Evolutionary conservation across 2,888 invertebrate species (phyloP), one percentile per base, ranked within the genome.

Genomic region (Neoaliturus tenellus): DNA sequence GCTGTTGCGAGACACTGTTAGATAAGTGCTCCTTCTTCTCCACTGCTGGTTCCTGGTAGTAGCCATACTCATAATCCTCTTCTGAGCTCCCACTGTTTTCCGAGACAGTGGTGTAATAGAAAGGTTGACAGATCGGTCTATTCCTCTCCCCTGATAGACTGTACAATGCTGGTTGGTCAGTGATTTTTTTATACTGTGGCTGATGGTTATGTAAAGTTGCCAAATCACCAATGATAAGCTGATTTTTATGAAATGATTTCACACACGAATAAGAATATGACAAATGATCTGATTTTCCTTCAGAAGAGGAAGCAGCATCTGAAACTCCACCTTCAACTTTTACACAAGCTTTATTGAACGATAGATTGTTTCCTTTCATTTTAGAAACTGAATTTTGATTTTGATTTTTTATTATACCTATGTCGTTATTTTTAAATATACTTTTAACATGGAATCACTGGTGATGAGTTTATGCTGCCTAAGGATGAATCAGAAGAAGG

Each of bases 221-320:
- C 33, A 55, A 55, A 20, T 51, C 35, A 3, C 35, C 35, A 5
- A 78, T 51, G 23, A 78, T 51, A 6, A 14, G 17, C 55, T 78
- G 51, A 33, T 78, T 78, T 55, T 55, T 28, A n/a, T 28, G 28
- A 35, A 78, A 78, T 8, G 78, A 48, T 28, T 78, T 55, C 0
- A 78, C 35, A 55, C 78, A 78, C 17, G 78, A 78, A 17, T 78
- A 78, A 51, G 78, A 78, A 17, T 78, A 78, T 10, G 78, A 78
- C 14, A 78, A 35, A 17, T 78, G 48, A 23, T 78, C 78, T 17
- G 28, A 25, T 44, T 75, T 41, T 2, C 31, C 48, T 44, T 44
- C 48, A 20, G 39, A 35, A 2, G 69, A 69, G 10, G 58, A 58
- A 14, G 28, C 33, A 14, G 8, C 51, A 28, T 28, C 62, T 20